A percentile compares a stretch with the other conserved stretches of the same genome.
These are phyloP conservation scores for Drosophila orena DNA, from an alignment of 1,140 invertebrate species.

Conservation along the genomic window DNA sequence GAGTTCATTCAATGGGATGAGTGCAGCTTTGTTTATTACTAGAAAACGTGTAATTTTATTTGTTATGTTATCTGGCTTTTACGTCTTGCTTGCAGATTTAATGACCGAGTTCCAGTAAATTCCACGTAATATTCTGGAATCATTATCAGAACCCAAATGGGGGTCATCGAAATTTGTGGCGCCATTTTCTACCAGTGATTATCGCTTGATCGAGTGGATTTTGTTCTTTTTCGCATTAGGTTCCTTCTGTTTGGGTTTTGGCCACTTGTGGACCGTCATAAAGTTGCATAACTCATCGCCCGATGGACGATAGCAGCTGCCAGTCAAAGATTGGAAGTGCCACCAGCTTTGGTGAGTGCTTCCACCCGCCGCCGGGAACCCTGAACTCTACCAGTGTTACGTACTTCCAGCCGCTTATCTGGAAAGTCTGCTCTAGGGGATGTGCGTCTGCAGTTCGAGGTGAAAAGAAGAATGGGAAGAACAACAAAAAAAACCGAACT, in stretches of 20 bases:
- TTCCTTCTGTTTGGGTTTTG: conserved; percentile 11
- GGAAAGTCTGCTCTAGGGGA: not conserved
- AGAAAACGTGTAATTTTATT: not conserved
- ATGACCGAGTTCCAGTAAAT: not conserved
- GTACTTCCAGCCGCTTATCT: conserved; percentile 18
- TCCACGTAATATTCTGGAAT: not conserved
- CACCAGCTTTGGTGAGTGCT: conserved; percentile 7
- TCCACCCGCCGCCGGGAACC: conserved; percentile 7
- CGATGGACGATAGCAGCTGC: conserved; percentile 3
- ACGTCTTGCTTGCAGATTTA: not conserved
- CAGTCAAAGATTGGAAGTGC: conserved; percentile 15
- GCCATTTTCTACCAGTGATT: conserved; percentile 20
- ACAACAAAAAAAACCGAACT: conserved; percentile 18
- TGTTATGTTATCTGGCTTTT: not conserved
- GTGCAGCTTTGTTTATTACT: not conserved
- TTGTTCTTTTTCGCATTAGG: conserved; percentile 5
- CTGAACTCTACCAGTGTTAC: conserved; percentile 21
- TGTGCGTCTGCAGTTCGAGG: conserved; percentile 6
- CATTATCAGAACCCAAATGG: not conserved
- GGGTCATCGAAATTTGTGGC: not conserved
- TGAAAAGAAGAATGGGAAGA: not conserved
- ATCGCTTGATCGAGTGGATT: conserved; percentile 31
- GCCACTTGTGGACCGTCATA: conserved; percentile 26
- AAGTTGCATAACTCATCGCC: conserved; percentile 33
- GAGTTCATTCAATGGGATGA: not conserved